These are phyloP conservation scores for Sorex fumeus DNA, from an alignment of 2,113 vertebrate species.

Conservation along the genomic window DNA sequence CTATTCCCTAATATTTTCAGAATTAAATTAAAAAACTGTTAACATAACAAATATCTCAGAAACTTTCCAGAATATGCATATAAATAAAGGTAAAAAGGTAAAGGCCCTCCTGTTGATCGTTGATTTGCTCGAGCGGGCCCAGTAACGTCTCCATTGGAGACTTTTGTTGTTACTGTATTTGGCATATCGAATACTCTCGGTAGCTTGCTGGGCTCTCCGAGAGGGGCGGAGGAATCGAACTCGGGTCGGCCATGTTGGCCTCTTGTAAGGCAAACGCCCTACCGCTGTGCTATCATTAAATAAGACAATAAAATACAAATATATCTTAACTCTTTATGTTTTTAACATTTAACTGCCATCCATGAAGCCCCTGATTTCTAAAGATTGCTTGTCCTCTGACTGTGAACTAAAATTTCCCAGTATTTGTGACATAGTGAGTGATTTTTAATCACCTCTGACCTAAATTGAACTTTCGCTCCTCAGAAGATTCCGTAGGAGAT, in stretches of 20 bases:
- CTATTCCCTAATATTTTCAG: neutral
- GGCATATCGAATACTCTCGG: too few species aligned
- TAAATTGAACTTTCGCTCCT: neutral
- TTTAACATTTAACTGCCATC: neutral
- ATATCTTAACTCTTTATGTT: neutral
- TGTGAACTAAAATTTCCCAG: neutral
- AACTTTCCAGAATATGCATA: neutral
- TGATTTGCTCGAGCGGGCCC: too few species aligned
- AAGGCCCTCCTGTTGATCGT: too few species aligned
- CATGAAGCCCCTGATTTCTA: neutral
- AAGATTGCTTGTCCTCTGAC: too few species aligned
- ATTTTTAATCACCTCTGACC: neutral
- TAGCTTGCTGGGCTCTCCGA: too few species aligned
- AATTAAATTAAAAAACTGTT: neutral
- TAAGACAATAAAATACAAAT: neutral
- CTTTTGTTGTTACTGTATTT: too few species aligned
- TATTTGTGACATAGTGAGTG: neutral
- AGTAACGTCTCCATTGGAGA: too few species aligned
- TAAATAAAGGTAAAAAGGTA: too few species aligned
- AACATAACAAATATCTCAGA: neutral
- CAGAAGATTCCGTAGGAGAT: neutral
- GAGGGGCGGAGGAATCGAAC: too few species aligned
- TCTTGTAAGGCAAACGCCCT: too few species aligned
- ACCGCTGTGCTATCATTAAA: too few species aligned
- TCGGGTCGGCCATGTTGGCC: too few species aligned